Evolutionary conservation across 2,888 invertebrate species (phyloP), one percentile per base, ranked within the genome.

Genomic region (Ceriagrion tenellum): DNA sequence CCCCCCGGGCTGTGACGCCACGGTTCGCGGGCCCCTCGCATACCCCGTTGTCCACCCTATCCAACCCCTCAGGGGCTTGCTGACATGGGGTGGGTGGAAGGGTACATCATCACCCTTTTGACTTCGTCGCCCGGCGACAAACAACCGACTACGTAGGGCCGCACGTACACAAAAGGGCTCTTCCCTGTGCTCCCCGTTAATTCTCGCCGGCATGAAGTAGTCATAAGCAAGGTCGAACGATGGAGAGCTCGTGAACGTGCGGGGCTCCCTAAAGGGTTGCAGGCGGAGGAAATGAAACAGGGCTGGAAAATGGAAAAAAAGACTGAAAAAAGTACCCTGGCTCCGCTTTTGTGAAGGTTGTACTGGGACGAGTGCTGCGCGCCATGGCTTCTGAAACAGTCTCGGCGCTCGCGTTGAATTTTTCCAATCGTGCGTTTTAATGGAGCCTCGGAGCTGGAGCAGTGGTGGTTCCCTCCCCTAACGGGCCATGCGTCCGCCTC

Each of bases 151-250:
- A 12, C 81, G 16, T 8, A 4, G 47, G 81, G 35, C 56, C 56
- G 56, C 56, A 16, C 18, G 18, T 35, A 81, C 30, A 47, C 47
- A 47, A 81, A 81, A 35, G n/a, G 81, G 35, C 35, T 30, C 81
- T 35, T 35, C 35, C 35, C 35, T 35, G 30, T 30, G 12, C 81
- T 13, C 74, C 35, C 16, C 35, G 81, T 81, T 81, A 81, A 81
- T 81, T 81, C 81, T 81, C 81, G 81, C 26, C 81, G 81, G 35
- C 81, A 81, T 81, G 81, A 81, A 81, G 81, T 81, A 81, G 30
- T 81, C 81, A 81, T 81, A 81, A 81, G 30, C 81, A 35, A 81
- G 81, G 81, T 35, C 81, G 81, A 81, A 16, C 81, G 81, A n/a
- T 26, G n/a, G n/a, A 16, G 35, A 13, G 81, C 23, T 18, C 81